phyloP scores from a whole-genome alignment of 2,888 invertebrate species.

The Pyrrhia umbra region DNA sequence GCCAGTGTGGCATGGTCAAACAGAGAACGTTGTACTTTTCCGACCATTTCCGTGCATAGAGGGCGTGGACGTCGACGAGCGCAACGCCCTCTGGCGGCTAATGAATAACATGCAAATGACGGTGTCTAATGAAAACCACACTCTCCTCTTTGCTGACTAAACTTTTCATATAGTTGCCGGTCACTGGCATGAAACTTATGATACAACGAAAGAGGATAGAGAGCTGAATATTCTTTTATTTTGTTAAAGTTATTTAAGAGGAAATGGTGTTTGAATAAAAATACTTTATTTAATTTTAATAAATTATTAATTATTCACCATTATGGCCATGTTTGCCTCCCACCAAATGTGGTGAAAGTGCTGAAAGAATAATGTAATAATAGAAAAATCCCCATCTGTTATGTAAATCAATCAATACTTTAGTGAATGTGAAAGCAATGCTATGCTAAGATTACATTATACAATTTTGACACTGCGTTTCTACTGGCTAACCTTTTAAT shows the following conservation, averaged over 20 bases:
- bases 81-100: conserved; percentile 72
- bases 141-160: conserved; percentile 69
- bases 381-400: no score
- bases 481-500: no score
- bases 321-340: no score
- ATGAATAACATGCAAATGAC: conserved; percentile 88
- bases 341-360: no score
- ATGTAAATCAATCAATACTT: no score
- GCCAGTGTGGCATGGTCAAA: conserved; percentile 45
- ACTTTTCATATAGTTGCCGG: conserved; percentile 64
- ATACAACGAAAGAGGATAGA: conserved; percentile 36
- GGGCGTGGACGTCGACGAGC: conserved; percentile 50
- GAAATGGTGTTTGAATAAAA: not conserved
- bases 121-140: conserved; percentile 83
- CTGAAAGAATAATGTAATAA: no score
- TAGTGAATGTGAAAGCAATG: no score
- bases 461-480: no score
- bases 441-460: no score
- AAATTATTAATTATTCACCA: no score
- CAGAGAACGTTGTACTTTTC: conserved; percentile 57
- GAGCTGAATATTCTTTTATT: not conserved
- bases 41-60: conserved; percentile 50
- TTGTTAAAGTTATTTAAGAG: not conserved
- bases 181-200: conserved; percentile 57
- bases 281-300: no score